Conservation (phyloP, 2,888 invertebrate genomes). For the Cataglyphis albicans region DNA sequence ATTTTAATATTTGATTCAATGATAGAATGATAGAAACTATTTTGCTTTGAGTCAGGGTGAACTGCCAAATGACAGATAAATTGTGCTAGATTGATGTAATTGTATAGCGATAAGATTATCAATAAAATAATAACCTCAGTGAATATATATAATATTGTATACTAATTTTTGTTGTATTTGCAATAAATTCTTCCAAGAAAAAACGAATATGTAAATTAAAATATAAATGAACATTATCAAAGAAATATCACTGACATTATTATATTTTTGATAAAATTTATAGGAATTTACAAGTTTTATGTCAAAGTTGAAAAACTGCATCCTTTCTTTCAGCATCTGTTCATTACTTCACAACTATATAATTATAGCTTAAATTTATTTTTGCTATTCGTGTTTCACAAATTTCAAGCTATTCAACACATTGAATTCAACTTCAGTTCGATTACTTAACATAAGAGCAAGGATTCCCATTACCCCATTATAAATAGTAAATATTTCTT, state of each 20-base stretch:
- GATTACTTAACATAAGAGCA: constrained; percentile 71
- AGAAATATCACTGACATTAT: constrained; percentile 50
- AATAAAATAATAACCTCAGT: constrained; percentile 63
- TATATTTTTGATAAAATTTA: constrained; percentile 66
- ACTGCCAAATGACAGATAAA: constrained; percentile 48
- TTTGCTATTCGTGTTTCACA: constrained; percentile 52
- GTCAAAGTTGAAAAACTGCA: constrained; percentile 25
- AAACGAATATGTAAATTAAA: constrained; percentile 29
- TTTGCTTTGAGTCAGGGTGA: constrained; percentile 48
- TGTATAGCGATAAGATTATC: constrained; percentile 54
- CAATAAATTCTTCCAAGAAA: neutral
- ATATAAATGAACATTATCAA: constrained; percentile 42
- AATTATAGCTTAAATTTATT: constrained; percentile 53
- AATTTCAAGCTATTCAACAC: constrained; percentile 61
- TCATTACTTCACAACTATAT: constrained; percentile 44
- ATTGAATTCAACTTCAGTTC: constrained; percentile 67
- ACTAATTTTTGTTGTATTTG: neutral
- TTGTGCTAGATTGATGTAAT: constrained; percentile 43
- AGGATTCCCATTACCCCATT: constrained; percentile 72
- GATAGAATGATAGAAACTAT: constrained; percentile 46
- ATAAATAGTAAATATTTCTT: constrained; percentile 53
- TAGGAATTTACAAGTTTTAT: constrained; percentile 48
- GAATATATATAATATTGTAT: constrained; percentile 40
- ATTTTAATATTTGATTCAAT: constrained; percentile 6
- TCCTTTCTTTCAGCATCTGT: constrained; percentile 26